These are phyloP conservation scores for Eucera pruinosa DNA, from an alignment of 2,888 invertebrate species.

Conservation along the genomic window DNA sequence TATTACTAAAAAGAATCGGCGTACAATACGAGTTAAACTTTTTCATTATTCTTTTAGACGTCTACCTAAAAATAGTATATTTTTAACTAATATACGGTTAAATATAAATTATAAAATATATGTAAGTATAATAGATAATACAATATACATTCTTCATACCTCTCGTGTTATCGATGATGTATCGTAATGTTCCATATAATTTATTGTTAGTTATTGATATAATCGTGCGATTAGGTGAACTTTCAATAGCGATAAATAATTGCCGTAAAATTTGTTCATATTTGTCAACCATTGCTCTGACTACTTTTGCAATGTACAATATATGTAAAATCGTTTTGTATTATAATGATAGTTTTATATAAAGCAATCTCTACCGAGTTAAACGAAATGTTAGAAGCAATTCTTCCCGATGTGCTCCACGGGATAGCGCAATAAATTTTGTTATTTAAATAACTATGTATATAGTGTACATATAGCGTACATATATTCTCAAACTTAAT, in stretches of 20 bases:
- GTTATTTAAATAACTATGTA: conserved; percentile 60
- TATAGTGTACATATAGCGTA: conserved; percentile 62
- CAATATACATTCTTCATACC: conserved; percentile 75
- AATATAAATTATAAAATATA: conserved; percentile 79
- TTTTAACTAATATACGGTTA: conserved; percentile 71
- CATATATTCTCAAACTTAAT: conserved; percentile 55
- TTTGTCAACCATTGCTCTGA: conserved; percentile 75
- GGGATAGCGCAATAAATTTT: conserved; percentile 70
- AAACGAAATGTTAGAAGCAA: conserved; percentile 73
- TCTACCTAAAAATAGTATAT: conserved; percentile 71
- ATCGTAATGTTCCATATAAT: conserved; percentile 46
- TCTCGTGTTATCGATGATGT: conserved; percentile 63
- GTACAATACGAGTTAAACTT: conserved; percentile 57
- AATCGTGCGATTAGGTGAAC: conserved; percentile 58
- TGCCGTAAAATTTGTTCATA: conserved; percentile 47
- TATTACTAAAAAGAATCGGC: conserved; percentile 64
- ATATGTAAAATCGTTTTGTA: conserved; percentile 53
- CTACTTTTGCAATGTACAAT: conserved; percentile 82
- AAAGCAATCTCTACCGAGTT: conserved; percentile 65
- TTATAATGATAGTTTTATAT: conserved; percentile 58
- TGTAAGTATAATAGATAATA: conserved; percentile 73
- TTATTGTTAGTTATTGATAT: conserved; percentile 58
- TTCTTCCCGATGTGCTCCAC: conserved; percentile 61
- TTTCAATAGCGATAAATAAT: conserved; percentile 45
- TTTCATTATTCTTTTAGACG: conserved; percentile 45